Conservation (phyloP, 2,113 vertebrate species). For the Bucco capensis region DNA sequence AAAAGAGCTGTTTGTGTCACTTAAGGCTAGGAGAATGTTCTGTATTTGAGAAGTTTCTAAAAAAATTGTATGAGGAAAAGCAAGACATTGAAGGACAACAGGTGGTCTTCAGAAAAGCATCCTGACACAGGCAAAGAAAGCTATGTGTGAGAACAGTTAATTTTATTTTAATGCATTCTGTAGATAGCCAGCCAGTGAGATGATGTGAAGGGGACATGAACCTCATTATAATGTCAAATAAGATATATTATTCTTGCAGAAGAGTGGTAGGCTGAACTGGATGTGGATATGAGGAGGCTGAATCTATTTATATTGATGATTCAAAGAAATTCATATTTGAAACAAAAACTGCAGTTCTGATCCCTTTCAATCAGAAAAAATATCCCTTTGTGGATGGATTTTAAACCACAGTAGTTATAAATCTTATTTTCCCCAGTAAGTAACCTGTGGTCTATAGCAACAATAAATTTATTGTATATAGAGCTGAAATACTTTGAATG, state of each 20-base stretch:
- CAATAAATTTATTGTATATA: neutral
- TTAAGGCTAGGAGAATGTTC: neutral
- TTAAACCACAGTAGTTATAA: neutral
- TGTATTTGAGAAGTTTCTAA: neutral
- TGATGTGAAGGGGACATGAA: neutral
- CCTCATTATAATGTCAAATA: slow-evolving; percentile 15
- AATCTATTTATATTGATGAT: neutral
- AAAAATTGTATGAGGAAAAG: neutral
- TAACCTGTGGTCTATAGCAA: neutral
- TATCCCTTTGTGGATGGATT: slow-evolving; percentile 7
- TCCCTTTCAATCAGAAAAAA: slow-evolving; percentile 9
- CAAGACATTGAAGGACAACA: neutral
- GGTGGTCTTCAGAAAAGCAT: slow-evolving; percentile 10
- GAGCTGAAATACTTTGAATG: neutral
- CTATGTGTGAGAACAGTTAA: neutral
- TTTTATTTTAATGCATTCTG: neutral
- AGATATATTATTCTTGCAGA: neutral
- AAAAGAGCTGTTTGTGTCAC: neutral
- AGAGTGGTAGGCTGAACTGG: neutral
- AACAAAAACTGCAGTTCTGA: neutral
- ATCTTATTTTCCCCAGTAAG: neutral
- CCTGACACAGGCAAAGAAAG: neutral
- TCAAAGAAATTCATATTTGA: neutral
- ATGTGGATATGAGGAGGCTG: neutral
- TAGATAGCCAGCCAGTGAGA: neutral